phyloP scores from a whole-genome alignment of 2,113 vertebrate genomes.

The Heterochromis multidens region DNA sequence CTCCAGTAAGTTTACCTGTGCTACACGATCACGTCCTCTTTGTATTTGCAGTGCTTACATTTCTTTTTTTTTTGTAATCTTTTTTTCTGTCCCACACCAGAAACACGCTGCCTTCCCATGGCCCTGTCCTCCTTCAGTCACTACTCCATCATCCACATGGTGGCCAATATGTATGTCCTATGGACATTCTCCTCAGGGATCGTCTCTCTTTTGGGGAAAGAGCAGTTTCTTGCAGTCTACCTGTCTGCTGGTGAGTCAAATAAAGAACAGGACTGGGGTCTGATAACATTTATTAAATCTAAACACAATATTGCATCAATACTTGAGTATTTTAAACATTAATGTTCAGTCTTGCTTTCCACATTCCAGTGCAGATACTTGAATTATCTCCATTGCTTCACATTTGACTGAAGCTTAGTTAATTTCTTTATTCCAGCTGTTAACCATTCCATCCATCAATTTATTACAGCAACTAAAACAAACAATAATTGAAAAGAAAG shows the following conservation, averaged over 20 bases:
- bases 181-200: conserved; percentile 96
- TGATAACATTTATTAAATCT: background rate
- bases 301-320: background rate
- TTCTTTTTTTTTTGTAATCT: too few species aligned
- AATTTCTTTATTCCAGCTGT: background rate
- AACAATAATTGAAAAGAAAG: background rate
- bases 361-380: background rate
- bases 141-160: conserved; percentile 92
- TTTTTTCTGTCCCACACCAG: conserved; percentile 60
- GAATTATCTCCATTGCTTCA: background rate
- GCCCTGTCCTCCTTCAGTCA: conserved; percentile 93
- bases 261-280: background rate
- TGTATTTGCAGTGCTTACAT: background rate
- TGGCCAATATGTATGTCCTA: conserved; percentile 94
- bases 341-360: background rate
- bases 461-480: background rate
- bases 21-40: background rate
- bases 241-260: conserved; percentile 86
- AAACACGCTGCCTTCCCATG: conserved; percentile 89
- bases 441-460: background rate
- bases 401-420: background rate
- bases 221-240: conserved; percentile 94
- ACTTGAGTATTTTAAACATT: background rate
- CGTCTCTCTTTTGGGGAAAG: conserved; percentile 87
- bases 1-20: conserved; percentile 83